phyloP scores from a whole-genome alignment of 2,888 invertebrate genomes.

The Hyppa rectilinea region DNA sequence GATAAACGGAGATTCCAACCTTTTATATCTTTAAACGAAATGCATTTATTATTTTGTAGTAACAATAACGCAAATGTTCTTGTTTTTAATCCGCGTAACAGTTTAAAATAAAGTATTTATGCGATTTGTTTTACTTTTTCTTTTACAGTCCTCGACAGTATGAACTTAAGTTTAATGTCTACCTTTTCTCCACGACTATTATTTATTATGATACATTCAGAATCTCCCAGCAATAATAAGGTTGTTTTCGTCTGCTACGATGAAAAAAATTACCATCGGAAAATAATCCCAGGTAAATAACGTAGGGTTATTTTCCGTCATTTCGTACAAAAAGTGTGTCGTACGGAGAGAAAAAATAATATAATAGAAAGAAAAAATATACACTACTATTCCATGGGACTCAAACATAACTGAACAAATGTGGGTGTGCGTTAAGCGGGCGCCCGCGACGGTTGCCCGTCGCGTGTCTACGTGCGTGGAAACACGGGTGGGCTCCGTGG shows the following conservation, averaged over 20 bases:
- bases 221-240: conserved; percentile 9
- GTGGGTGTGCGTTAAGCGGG: too few relatives aligned
- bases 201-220: conserved; percentile 9
- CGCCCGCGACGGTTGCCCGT: too few relatives aligned
- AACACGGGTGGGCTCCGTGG: too few relatives aligned
- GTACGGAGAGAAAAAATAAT: too few relatives aligned
- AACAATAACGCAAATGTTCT: conserved; percentile 6
- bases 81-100: not conserved
- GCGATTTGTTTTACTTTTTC: conserved; percentile 1
- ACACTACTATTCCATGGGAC: too few relatives aligned
- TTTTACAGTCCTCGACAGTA: not conserved
- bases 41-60: conserved; percentile 39
- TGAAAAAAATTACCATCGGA: conserved; percentile 8
- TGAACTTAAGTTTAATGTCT: conserved; percentile 1
- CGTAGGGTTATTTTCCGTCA: not conserved
- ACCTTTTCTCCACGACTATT: conserved; percentile 4
- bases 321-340: conserved; percentile 2
- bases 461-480: too few relatives aligned
- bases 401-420: too few relatives aligned
- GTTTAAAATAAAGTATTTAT: conserved; percentile 8
- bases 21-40: conserved; percentile 45
- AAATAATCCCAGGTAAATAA: conserved; percentile 5
- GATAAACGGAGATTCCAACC: conserved; percentile 51
- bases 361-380: too few relatives aligned
- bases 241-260: not conserved